Evolutionary conservation across 2,113 vertebrate species (phyloP).

Genomic region (Rissa tridactyla): DNA sequence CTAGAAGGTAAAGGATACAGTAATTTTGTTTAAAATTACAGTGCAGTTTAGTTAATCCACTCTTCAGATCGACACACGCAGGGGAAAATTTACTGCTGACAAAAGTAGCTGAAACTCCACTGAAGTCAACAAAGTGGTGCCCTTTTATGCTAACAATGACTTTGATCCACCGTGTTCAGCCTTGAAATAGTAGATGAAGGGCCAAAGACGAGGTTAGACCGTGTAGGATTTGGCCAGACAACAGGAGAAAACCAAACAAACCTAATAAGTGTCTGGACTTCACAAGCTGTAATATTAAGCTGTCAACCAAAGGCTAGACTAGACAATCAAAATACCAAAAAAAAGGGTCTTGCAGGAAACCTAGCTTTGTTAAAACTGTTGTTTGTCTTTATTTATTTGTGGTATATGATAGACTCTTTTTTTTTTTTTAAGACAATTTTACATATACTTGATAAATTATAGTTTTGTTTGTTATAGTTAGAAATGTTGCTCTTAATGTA

Average conservation of each 20-base stretch:
- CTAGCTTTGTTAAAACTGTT: constrained; percentile 79
- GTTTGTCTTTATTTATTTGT: constrained; percentile 88
- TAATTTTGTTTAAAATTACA: constrained; percentile 75
- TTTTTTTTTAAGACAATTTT: constrained; percentile 80
- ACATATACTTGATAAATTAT: constrained; percentile 83
- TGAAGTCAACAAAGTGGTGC: not conserved
- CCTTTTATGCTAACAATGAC: constrained; percentile 14
- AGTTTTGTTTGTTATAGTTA: constrained; percentile 80
- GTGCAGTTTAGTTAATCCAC: constrained; percentile 71
- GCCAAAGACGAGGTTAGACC: constrained; percentile 57
- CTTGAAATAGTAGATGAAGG: constrained; percentile 58
- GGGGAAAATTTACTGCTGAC: constrained; percentile 17
- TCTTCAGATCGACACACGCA: constrained; percentile 56
- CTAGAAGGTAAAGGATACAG: constrained; percentile 70
- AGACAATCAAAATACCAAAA: constrained; percentile 79
- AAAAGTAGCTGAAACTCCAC: constrained; percentile 16
- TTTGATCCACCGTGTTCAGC: constrained; percentile 58
- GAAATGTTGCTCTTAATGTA: constrained; percentile 82
- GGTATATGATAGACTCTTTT: constrained; percentile 76
- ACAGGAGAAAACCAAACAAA: constrained; percentile 50
- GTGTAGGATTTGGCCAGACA: constrained; percentile 14
- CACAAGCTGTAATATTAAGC: constrained; percentile 68
- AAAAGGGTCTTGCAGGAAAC: constrained; percentile 76
- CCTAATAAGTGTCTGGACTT: constrained; percentile 65
- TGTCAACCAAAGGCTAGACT: constrained; percentile 80